Base-by-base conservation (phyloP, 2,888 invertebrate species). In the Lycia hirtaria region DNA sequence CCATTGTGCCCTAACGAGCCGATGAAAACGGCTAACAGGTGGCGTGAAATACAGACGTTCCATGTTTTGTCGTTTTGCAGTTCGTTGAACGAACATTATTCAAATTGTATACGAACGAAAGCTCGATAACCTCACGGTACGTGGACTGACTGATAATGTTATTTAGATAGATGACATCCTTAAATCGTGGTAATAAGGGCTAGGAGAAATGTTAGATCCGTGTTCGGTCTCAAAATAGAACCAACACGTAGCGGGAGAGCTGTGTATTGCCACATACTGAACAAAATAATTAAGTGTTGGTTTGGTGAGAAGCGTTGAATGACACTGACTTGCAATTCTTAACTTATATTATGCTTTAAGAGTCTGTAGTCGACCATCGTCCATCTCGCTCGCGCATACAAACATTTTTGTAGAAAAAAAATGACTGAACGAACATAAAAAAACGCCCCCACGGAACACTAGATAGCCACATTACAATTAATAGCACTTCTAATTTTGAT, bases 81-180 rank as follows among this genome's bases (percentile, higher is more conserved):
- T 90, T 88, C 87, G 86, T 78, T 79, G 88, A 82, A 87, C 87
- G 84, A 77, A 70, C 78, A 85, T 84, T 89, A 88, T 88, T 88
- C 85, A 85, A 90, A 91, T 90, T 80, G 77, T 85, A 87, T 88
- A 88, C 87, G 80, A 81, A 76, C 86, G 88, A 91, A 90, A 91
- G 88, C 80, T 81, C 83, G 85, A 85, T 88, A 88, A 87, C 85
- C 86, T 81, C 83, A 65, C 71, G 64, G 68, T 72, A 88, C 89
- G 88, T 87, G 90, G 59, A 72, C 73, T 38, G 89, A 81, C 74
- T 83, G 83, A 87, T 85, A 83, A 78, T 80, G 75, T 64, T 71
- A 67, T 64, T 70, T 74, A 51, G 70, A 61, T 59, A 56, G 58
- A 54, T 54, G 53, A 7, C 52, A 52, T 47, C 52, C 63, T 63